A percentile compares a stretch with the other conserved stretches of the same genome.
These are phyloP conservation scores for Lampropteryx suffumata DNA, from an alignment of 2,888 invertebrate species.

Conservation along the genomic window DNA sequence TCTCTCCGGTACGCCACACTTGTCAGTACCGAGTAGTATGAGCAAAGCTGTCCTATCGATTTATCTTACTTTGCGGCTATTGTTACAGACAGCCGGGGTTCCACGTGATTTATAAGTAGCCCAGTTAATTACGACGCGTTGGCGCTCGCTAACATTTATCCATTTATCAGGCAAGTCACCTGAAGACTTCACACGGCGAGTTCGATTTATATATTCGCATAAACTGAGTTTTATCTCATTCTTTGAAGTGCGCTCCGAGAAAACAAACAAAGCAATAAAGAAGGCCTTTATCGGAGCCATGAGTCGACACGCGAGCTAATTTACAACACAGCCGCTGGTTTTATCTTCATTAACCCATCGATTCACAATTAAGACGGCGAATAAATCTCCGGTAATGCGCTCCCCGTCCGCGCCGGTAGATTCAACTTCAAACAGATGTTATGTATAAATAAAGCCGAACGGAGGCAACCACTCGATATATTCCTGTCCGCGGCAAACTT, in stretches of 20 bases:
- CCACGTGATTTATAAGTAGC: slow-evolving; percentile 76
- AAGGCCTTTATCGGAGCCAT: slow-evolving; percentile 80
- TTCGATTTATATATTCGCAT: slow-evolving; percentile 75
- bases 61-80: slow-evolving; percentile 79
- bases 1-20: slow-evolving; percentile 53
- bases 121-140: slow-evolving; percentile 72
- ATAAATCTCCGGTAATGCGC: slow-evolving; percentile 82
- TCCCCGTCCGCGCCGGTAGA: slow-evolving; percentile 80
- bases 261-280: slow-evolving; percentile 83
- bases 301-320: slow-evolving; percentile 83
- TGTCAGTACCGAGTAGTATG: slow-evolving; percentile 74
- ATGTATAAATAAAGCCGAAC: slow-evolving; percentile 82
- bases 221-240: slow-evolving; percentile 77
- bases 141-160: slow-evolving; percentile 67
- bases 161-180: slow-evolving; percentile 52
- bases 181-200: slow-evolving; percentile 38
- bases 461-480: slow-evolving; percentile 82
- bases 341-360: slow-evolving; percentile 84
- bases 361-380: slow-evolving; percentile 83
- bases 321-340: slow-evolving; percentile 82
- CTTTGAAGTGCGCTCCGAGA: slow-evolving; percentile 80
- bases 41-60: slow-evolving; percentile 72
- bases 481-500: slow-evolving; percentile 82
- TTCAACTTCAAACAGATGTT: slow-evolving; percentile 82
- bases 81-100: slow-evolving; percentile 69